Base-by-base conservation (phyloP, 2,888 invertebrate species). In the Apamea anceps region DNA sequence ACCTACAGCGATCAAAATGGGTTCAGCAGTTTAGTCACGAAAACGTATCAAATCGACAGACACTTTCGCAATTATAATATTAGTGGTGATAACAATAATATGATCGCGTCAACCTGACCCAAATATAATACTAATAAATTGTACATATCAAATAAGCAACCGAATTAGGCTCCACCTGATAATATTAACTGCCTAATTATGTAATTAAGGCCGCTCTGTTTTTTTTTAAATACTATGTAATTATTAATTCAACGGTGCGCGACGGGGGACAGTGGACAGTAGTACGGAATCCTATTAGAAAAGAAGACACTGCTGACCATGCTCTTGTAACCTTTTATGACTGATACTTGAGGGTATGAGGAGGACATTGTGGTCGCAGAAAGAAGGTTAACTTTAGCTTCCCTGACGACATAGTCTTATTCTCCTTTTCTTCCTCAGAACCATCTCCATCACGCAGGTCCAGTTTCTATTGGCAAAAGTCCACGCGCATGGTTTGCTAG, bases 91-190 rank as follows among this genome's bases (percentile, higher is more conserved):
- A 75, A 57, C 12, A 45, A 60, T 62, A 60, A 76, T 62, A 72
- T 54, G 63, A 32, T 81, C 81, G 79, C 79, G 54, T 72, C 81
- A 81, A 79, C 62, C n/a, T 51, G 32, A 80, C 63, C 63, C 54
- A 63, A 79, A 45, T 80, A 68, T 28, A 51, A 37, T 12, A n/a
- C 25, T 66, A 66, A 18, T 79, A 60, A 60, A 51, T 54, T 62
- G 6, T 80, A 28, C 10, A 25, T 80, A 80, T 60, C 48, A 62
- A 80, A 54, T 45, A 54, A 80, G 80, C 54, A 63, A 72, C 54
- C n/a, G 54, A 72, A 80, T 45, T 28, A 63, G 72, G 42, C 18
- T 67, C 18, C 42, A 42, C 21, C 15, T 72, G 72, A 72, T 79
- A 72, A 63, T 72, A 32, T 54, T 63, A n/a, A 32, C 48, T 45